Evolutionary conservation across 2,888 invertebrate species (phyloP).

Genomic region (Philopedon plagiatum): DNA sequence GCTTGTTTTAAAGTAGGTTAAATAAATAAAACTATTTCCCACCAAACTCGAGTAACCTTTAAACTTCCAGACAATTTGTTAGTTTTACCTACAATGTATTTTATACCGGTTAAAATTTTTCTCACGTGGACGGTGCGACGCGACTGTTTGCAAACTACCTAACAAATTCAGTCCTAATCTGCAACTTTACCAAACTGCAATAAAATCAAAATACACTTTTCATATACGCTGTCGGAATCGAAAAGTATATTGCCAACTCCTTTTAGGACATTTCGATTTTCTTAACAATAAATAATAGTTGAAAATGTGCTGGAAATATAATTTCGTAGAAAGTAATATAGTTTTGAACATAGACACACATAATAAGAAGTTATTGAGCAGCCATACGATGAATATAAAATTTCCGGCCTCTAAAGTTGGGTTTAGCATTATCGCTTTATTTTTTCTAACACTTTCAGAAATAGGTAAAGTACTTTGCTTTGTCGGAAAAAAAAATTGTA

Average conservation of each 20-base stretch:
- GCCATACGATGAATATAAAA: too few relatives aligned
- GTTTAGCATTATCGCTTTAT: too few relatives aligned
- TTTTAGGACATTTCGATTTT: neutral
- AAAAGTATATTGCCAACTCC: neutral
- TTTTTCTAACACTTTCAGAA: too few relatives aligned
- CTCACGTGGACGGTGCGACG: constrained; percentile 27
- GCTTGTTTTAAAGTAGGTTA: neutral
- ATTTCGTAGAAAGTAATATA: neutral
- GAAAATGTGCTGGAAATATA: neutral
- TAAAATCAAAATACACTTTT: constrained; percentile 44
- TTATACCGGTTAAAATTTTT: constrained; percentile 34
- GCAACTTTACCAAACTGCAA: constrained; percentile 43
- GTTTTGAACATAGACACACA: too few relatives aligned
- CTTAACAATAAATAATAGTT: neutral
- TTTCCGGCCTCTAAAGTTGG: too few relatives aligned
- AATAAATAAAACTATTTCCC: constrained; percentile 15
- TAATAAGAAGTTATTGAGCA: too few relatives aligned
- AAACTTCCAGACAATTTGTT: constrained; percentile 14
- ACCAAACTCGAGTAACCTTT: constrained; percentile 1
- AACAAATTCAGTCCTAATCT: constrained; percentile 40
- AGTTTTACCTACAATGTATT: constrained; percentile 20
- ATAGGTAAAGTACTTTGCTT: too few relatives aligned
- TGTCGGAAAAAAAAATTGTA: too few relatives aligned
- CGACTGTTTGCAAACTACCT: constrained; percentile 44
- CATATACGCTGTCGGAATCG: constrained; percentile 20